phyloP scores from a whole-genome alignment of 2,113 vertebrate genomes.

The Cricetomys ansorgei region DNA sequence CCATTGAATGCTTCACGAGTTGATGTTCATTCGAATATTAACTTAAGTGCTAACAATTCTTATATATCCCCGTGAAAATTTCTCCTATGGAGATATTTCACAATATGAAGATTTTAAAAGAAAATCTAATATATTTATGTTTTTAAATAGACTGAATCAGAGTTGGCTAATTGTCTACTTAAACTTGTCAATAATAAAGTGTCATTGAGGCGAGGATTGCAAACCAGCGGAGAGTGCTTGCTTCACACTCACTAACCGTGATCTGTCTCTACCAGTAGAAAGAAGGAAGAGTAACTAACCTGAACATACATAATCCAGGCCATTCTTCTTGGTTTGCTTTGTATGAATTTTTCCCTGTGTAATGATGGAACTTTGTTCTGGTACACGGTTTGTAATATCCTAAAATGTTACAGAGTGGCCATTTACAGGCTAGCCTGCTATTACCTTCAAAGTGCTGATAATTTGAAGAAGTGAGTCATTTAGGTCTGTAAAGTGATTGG shows the following conservation, averaged over 20 bases:
- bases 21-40: slow-evolving; percentile 15
- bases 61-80: not conserved
- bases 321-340: not conserved
- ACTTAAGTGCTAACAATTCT: not conserved
- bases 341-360: not conserved
- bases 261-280: not conserved
- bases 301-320: not conserved
- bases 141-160: not conserved
- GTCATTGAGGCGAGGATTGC: not conserved
- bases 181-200: not conserved
- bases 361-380: not conserved
- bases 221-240: not conserved
- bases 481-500: not conserved
- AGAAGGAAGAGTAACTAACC: not conserved
- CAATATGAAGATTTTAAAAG: not conserved
- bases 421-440: not conserved
- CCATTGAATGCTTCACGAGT: not conserved
- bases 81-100: not conserved
- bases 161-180: not conserved
- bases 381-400: not conserved
- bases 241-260: too few species aligned
- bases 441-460: not conserved
- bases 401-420: not conserved
- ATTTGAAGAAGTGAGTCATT: not conserved
- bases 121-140: not conserved